These are phyloP conservation scores for Thymallus thymallus DNA, from an alignment of 2,113 vertebrate species.

Conservation along the genomic window DNA sequence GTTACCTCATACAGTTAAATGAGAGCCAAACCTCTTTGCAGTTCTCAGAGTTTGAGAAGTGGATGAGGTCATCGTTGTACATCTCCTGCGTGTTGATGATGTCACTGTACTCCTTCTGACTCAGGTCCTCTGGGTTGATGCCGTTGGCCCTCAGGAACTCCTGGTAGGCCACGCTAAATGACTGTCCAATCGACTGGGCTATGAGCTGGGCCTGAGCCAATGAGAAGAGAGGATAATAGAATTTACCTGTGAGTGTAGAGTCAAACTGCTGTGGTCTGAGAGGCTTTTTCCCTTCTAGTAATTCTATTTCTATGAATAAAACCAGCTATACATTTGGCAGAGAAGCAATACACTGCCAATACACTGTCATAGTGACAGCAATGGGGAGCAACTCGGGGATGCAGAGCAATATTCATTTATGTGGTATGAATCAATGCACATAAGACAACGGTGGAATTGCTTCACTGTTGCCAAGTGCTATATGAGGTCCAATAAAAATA, in stretches of 20 bases:
- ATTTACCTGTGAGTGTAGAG: neutral
- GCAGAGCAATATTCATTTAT: constrained; percentile 14
- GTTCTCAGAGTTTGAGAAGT: constrained; percentile 99
- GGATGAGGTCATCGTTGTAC: constrained; percentile 99
- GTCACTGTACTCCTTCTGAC: constrained; percentile 98
- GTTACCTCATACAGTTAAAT: neutral
- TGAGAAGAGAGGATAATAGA: neutral
- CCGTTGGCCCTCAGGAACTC: constrained; percentile 97
- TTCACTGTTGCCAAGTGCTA: constrained; percentile 13
- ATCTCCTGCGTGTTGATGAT: constrained; percentile 99
- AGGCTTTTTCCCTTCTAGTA: no score
- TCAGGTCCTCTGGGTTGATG: constrained; percentile 97
- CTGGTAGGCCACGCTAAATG: constrained; percentile 98
- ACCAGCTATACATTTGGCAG: neutral
- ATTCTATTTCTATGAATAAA: no score
- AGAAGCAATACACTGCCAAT: constrained; percentile 6
- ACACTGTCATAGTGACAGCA: neutral
- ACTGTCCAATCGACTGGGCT: constrained; percentile 97
- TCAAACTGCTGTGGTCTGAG: no score
- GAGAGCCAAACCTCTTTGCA: constrained; percentile 89
- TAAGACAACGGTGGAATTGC: neutral
- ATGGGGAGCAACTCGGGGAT: neutral
- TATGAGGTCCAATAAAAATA: constrained; percentile 6
- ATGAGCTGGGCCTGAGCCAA: constrained; percentile 90
- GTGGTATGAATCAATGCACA: constrained; percentile 13